Evolutionary conservation across 2,888 invertebrate genomes (phyloP).

Genomic region (Ferrisia virgata): DNA sequence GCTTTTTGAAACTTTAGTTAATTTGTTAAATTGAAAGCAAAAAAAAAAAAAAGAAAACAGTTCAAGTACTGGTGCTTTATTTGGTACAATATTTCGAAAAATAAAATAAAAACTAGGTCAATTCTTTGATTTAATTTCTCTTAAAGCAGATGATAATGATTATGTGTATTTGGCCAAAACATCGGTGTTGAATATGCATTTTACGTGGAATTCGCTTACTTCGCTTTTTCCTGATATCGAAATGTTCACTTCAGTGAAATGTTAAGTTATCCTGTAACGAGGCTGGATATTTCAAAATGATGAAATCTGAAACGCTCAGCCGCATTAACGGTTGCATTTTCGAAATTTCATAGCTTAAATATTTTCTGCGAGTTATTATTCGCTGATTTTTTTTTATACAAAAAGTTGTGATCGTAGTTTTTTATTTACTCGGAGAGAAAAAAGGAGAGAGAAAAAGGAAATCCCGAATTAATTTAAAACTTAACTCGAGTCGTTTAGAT

Average conservation of each 20-base stretch:
- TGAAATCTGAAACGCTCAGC: not conserved
- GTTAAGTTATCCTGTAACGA: no score
- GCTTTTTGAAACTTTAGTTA: no score
- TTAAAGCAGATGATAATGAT: not conserved
- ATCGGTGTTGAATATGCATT: no score
- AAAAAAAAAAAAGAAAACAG: no score
- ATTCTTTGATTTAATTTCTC: not conserved
- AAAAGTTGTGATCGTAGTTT: conserved; percentile 6
- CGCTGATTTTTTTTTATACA: not conserved
- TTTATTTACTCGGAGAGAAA: not conserved
- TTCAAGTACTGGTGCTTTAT: no score
- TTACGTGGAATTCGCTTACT: no score
- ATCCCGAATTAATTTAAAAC: conserved; percentile 34
- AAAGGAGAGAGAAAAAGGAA: conserved; percentile 7
- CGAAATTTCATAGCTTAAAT: not conserved
- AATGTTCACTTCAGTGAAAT: no score
- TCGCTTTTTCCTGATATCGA: no score
- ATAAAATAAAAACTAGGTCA: not conserved
- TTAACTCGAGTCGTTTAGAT: conserved; percentile 13
- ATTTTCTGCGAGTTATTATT: not conserved
- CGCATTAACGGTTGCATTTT: not conserved
- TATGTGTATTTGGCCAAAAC: not conserved
- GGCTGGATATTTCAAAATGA: not conserved
- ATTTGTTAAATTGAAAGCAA: no score
- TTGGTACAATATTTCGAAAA: not conserved